phyloP scores from a whole-genome alignment of 2,888 invertebrate genomes.

The Tenodera sinensis region DNA sequence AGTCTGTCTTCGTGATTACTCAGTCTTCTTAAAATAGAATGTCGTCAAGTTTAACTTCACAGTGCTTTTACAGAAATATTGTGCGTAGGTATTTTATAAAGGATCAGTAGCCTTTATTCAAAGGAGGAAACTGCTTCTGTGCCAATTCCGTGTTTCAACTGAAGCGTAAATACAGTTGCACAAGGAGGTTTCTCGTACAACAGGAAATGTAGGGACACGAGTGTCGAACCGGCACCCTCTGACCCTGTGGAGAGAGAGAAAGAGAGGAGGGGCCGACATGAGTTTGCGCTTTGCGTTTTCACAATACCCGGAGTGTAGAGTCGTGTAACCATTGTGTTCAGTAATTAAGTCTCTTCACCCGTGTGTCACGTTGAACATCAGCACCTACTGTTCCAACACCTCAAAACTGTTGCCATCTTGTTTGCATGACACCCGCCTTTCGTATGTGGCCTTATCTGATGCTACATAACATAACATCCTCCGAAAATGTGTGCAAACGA shows the following conservation, averaged over 20 bases:
- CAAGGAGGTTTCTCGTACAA: neutral
- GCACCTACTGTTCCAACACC: neutral
- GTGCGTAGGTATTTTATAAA: no score
- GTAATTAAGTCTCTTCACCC: neutral
- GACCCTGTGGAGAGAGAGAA: neutral
- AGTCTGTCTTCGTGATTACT: no score
- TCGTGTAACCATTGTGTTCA: neutral
- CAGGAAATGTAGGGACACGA: neutral
- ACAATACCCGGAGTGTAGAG: neutral
- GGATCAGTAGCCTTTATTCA: neutral
- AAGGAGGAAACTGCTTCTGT: neutral
- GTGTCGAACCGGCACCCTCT: neutral
- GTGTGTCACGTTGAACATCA: neutral
- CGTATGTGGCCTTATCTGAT: no score
- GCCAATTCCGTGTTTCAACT: neutral
- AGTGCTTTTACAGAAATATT: no score
- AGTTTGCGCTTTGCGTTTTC: constrained; percentile 1
- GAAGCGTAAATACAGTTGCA: neutral
- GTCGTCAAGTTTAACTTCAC: no score
- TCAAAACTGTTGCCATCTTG: neutral
- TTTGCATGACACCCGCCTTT: neutral
- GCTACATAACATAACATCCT: no score
- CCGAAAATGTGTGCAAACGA: no score
- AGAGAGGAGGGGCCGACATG: neutral
- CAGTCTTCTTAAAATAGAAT: no score